Evolutionary conservation across 2,113 vertebrate genomes (phyloP), one percentile per base, ranked within the genome.

Genomic region (Jacana jacana): DNA sequence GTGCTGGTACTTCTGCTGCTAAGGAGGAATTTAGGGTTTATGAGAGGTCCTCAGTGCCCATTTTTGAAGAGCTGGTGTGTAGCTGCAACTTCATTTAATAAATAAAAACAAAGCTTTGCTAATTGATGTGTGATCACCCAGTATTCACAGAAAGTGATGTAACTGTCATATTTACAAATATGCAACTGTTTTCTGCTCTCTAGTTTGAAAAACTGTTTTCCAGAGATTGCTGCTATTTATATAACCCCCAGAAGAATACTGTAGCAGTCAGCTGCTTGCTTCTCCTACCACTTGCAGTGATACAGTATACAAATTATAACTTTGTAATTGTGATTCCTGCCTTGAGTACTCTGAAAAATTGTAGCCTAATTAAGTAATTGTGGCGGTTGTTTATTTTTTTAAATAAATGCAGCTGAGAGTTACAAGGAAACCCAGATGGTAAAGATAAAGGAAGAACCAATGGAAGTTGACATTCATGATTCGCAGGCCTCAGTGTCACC

Each of bases 371-470:
- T 96, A 94, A 96, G 87, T 94, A 93, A 93, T 88, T 72, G 44
- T 11, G 86, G 66, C 5, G 4, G 42, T 85, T 81, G 57, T 79
- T 90, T 76, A 78, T 86, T 83, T 64, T 92, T 90, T 86, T 51
- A 2, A 86, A 91, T 60, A 65, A 73, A 25, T 72, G 81, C 97
- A 98, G 97, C 98, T 94, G 99, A 99, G 97, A 99, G 99, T 98
- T 99, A 98, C 98, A 99, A 99, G 98, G 99, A 99, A 63, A 88
- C 97, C 58, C 99, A 99, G 98, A 97, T 96, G 93, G 97, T 98
- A 86, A 98, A 98, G 95, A 98, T 99, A 91, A 99, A 99, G 98
- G 98, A 98, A 70, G 99, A 99, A 72, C 99, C 99, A 23, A 99
- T 99, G 99, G 99, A 99, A 96, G 98, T 99, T 85, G 99, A 99